Base-by-base conservation (phyloP, 2,113 vertebrate genomes). In the Solea solea region DNA sequence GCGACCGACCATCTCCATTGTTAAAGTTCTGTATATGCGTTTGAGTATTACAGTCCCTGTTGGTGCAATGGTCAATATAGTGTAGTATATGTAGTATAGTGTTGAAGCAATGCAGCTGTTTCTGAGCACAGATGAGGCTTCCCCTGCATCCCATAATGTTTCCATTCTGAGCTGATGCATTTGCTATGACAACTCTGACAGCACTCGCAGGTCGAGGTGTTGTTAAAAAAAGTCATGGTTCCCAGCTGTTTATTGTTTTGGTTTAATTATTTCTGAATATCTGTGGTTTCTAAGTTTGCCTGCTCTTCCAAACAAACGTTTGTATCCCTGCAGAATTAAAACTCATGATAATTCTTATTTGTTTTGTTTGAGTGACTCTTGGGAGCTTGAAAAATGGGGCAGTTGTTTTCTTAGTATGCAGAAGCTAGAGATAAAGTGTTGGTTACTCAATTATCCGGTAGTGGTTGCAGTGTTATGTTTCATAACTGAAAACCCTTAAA, bases 131-230 rank as follows among this genome's bases (percentile, higher is more conserved):
- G n/a, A 72, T 39, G 5, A 49, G 54, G 67, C 52, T 66, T 71
- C 41, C 67, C 64, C 70, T 50, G 58, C 72, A 83, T 72, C 72
- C 74, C 82, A 83, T 81, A 78, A 68, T 80, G 28, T 56, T 28
- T 63, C 52, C 64, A 62, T 39, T 28, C 69, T 5, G 2, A 42
- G 40, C 46, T 34, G 44, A 25, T 66, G 44, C 40, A 25, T 73
- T 84, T 80, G 76, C 84, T 56, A 65, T 70, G 61, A 59, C 58
- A 62, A 81, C 74, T 0, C 52, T 58, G 50, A 80, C 69, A 69
- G 41, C n/a, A n/a, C n/a, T n/a, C n/a, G 62, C 9, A 3, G 41
- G 44, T 5, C 34, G 39, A 12, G 9, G n/a, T n/a, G n/a, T n/a
- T n/a, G n/a, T n/a, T n/a, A n/a, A 9, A 15, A 11, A 67, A 51